Percentiles rank a stretch among this genome's conserved stretches.
Conservation (phyloP, 1,140 invertebrate genomes). For the Aphaenogaster rudis region DNA sequence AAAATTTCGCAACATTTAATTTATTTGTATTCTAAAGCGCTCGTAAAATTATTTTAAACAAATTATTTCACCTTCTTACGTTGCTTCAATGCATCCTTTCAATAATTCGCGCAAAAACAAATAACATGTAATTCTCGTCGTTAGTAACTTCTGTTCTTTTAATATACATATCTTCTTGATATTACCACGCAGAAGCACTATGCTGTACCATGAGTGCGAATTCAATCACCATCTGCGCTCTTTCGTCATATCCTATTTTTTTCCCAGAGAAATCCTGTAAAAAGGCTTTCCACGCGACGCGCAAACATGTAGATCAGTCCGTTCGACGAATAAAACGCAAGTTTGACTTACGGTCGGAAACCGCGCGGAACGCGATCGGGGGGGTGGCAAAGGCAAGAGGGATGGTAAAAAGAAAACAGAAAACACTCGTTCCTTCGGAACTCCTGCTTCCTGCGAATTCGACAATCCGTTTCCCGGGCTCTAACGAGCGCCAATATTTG, state of each 20-base stretch:
- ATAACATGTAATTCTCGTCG: too few species aligned
- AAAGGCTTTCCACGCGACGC: conserved; percentile 15
- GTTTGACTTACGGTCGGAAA: conserved; percentile 61
- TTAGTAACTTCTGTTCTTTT: background rate
- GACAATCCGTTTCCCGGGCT: conserved; percentile 69
- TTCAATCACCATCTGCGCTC: conserved; percentile 45
- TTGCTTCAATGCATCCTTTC: background rate
- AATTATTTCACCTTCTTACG: background rate
- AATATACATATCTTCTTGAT: background rate
- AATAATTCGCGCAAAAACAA: background rate
- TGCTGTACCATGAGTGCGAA: conserved; percentile 5
- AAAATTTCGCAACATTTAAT: conserved; percentile 17
- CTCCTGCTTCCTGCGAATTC: conserved; percentile 38
- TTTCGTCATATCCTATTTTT: background rate
- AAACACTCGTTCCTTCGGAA: conserved; percentile 22
- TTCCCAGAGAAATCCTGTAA: conserved; percentile 16
- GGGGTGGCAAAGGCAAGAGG: conserved; percentile 12
- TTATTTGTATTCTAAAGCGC: background rate
- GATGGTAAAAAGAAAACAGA: conserved; percentile 15
- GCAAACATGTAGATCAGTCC: conserved; percentile 57
- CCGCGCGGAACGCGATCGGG: conserved; percentile 37
- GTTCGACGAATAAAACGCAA: conserved; percentile 41
- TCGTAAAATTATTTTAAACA: conserved; percentile 3
- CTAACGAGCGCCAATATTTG: conserved; percentile 77
- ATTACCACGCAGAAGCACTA: background rate